phyloP scores from a whole-genome alignment of 2,113 vertebrate species.

The Arvicanthis niloticus region DNA sequence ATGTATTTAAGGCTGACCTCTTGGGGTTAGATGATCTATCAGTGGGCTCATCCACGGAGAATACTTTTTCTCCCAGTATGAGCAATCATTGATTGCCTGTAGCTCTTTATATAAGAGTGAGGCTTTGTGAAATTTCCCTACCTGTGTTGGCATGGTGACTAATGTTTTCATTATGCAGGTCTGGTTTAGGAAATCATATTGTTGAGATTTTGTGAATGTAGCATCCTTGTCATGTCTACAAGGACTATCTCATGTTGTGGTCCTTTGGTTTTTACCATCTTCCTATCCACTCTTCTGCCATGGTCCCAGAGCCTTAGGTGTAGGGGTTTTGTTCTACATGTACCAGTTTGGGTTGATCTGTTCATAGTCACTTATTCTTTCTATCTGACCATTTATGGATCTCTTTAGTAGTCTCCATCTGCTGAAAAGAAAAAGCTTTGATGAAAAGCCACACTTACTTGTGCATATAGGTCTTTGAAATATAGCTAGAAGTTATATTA shows the following conservation, averaged over 20 bases:
- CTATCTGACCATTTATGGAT: neutral
- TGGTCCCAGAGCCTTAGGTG: neutral
- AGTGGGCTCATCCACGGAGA: neutral
- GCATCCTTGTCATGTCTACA: neutral
- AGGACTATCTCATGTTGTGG: neutral
- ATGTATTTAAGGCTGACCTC: neutral
- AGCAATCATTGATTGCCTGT: neutral
- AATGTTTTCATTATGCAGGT: neutral
- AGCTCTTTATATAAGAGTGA: neutral
- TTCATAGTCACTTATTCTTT: neutral
- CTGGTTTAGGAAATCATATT: neutral
- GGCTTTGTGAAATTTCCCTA: neutral
- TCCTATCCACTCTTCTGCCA: neutral
- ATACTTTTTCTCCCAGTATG: neutral
- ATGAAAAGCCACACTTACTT: neutral
- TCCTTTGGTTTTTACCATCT: neutral
- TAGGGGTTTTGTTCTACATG: neutral
- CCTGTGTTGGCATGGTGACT: neutral
- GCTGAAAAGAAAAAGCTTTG: neutral
- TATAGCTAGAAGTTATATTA: neutral
- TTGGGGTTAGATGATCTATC: neutral
- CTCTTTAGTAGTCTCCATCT: neutral
- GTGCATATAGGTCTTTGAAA: neutral
- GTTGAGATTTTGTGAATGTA: neutral
- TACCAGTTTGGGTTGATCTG: neutral